Base-by-base conservation (phyloP, 2,797 vertebrate species). In the Brachyrhaphis roseni region DNA sequence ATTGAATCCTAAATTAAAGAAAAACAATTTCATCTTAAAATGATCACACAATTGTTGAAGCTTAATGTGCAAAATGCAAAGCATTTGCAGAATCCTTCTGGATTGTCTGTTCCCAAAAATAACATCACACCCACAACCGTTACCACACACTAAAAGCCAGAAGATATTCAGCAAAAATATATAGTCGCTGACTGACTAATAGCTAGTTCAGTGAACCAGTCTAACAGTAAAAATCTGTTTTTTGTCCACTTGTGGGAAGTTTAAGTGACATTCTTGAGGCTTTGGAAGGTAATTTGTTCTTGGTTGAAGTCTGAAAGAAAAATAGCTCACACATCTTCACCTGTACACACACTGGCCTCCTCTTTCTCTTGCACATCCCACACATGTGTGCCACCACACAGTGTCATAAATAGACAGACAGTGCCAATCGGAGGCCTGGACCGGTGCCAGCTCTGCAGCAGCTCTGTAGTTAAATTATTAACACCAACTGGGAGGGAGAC, bases 391-490 rank as follows among this genome's bases (percentile, higher is more conserved):
- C 84, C n/a, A 28, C 91, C 92, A 91, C 91, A 91, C 90, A 89
- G 80, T 91, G 92, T 93, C 90, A 94, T 92, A 93, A 92, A 92
- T 93, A 94, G 92, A 93, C 89, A 90, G 89, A 91, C 89, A 91
- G 92, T 90, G 91, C 92, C 92, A 92, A 92, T 93, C 89, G 88
- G 88, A 92, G 90, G 92, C 91, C 90, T 95, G 94, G 93, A 95
- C 76, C 81, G 68, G 82, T 94, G 96, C 96, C 95, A 96, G 95
- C 90, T 94, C 94, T 94, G 95, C 95, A 96, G 96, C 95, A 96
- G 95, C 93, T 96, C 95, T 96, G 93, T 92, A 94, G 96, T 96
- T 97, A 95, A 95, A 95, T 95, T 95, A 95, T 95, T 95, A 95
- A 96, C 93, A 93, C 89, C 90, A 89, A 94, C 88, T 92, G 92